A percentile compares a stretch with the other conserved stretches of the same genome.
Evolutionary conservation across 1,140 invertebrate genomes (phyloP).

Genomic region (Bombus impatiens): DNA sequence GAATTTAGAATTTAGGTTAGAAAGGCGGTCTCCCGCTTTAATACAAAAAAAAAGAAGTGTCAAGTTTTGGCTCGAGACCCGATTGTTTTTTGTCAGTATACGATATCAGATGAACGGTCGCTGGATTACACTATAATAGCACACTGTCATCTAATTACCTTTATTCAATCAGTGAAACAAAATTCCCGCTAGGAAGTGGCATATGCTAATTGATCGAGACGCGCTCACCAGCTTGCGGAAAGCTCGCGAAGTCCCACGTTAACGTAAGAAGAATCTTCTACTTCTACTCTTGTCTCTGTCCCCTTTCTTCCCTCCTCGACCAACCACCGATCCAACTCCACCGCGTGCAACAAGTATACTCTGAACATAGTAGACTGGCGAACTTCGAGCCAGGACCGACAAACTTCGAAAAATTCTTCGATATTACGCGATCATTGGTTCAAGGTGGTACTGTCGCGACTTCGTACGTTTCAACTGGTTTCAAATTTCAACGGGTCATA

Average conservation of each 20-base stretch:
- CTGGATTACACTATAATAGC: not conserved
- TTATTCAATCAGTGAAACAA: conserved; percentile 46
- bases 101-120: not conserved
- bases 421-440: not conserved
- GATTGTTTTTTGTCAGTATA: not conserved
- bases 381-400: conserved; percentile 1
- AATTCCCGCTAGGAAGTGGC: conserved; percentile 56
- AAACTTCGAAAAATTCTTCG: not conserved
- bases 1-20: conserved; percentile 65
- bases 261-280: conserved; percentile 37
- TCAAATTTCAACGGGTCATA: not conserved
- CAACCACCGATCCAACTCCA: conserved; percentile 23
- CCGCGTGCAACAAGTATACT: conserved; percentile 63
- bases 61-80: conserved; percentile 13
- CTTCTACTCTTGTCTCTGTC: conserved; percentile 31
- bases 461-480: not conserved
- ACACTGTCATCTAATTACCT: conserved; percentile 38
- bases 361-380: conserved; percentile 48
- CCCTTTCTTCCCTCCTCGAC: conserved; percentile 28
- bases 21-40: conserved; percentile 34
- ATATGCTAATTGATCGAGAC: conserved; percentile 53
- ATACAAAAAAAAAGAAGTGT: conserved; percentile 29
- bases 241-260: conserved; percentile 52
- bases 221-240: conserved; percentile 53
- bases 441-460: not conserved